Conservation (phyloP, 2,797 vertebrate genomes). For the Momotus momota region DNA sequence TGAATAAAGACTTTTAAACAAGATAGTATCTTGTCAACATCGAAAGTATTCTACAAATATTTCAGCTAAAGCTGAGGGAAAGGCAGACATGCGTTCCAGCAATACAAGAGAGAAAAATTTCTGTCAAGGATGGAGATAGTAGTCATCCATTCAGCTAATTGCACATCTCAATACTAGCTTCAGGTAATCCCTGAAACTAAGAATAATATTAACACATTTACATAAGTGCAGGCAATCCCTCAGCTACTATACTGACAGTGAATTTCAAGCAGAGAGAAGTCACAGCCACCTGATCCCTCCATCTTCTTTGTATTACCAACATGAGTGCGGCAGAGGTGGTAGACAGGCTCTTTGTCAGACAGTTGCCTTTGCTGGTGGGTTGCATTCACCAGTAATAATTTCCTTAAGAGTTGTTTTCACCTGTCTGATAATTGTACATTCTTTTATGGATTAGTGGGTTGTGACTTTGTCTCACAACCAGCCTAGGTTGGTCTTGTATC, state of each 20-base stretch:
- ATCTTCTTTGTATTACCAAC: accelerated
- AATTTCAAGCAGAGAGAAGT: background rate
- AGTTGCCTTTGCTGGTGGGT: accelerated
- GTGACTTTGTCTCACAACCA: background rate
- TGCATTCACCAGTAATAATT: too few species aligned
- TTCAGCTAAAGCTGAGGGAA: background rate
- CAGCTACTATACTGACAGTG: background rate
- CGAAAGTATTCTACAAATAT: background rate
- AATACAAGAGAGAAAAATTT: background rate
- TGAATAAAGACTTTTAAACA: background rate
- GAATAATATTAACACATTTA: background rate
- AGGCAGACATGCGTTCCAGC: background rate
- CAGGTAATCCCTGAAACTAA: background rate
- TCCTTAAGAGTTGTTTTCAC: too few species aligned
- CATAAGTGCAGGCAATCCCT: background rate
- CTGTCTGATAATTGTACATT: too few species aligned
- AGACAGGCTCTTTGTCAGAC: background rate
- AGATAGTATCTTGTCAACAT: background rate
- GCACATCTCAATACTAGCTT: background rate
- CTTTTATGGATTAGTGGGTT: too few species aligned
- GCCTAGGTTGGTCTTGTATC: background rate
- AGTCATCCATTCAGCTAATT: background rate
- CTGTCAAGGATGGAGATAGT: background rate
- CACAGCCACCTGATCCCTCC: background rate
- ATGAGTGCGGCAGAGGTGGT: accelerated